Evolutionary conservation across 1,140 invertebrate genomes (phyloP).

Genomic region (Drosophila triauraria): DNA sequence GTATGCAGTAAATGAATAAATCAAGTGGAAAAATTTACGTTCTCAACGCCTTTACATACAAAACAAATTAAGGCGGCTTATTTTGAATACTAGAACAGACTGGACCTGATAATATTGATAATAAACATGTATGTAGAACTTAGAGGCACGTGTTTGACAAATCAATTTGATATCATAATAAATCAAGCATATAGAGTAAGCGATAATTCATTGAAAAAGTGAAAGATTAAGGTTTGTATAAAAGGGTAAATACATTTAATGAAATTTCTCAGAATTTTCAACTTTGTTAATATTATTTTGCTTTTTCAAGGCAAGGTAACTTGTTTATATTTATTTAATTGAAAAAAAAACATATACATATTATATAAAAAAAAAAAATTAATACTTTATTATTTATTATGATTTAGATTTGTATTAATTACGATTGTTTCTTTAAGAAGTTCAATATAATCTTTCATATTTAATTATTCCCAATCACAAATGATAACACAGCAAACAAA

Average conservation of each 20-base stretch:
- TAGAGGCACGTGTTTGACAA: neutral
- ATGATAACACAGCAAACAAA: conserved; percentile 1
- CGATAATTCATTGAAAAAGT: neutral
- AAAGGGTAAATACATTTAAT: too few species aligned
- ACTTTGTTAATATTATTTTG: neutral
- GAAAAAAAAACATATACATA: neutral
- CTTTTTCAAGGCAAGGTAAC: neutral
- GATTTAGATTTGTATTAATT: too few species aligned
- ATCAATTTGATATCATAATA: conserved; percentile 1
- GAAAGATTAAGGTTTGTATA: too few species aligned
- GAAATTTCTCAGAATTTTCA: too few species aligned
- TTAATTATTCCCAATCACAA: neutral
- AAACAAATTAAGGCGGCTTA: conserved; percentile 10
- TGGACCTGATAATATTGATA: conserved; percentile 17
- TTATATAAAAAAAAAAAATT: neutral
- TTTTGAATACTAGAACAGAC: conserved; percentile 8
- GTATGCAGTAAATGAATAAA: conserved; percentile 53
- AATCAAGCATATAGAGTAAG: neutral
- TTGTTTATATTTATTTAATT: neutral
- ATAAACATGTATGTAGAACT: neutral
- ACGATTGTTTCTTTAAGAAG: neutral
- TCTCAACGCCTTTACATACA: conserved; percentile 48
- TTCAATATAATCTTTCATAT: conserved; percentile 1
- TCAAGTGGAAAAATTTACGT: conserved; percentile 66
- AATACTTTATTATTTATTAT: neutral